Base-by-base conservation (phyloP, 2,113 vertebrate genomes). In the Syngnathus floridae region DNA sequence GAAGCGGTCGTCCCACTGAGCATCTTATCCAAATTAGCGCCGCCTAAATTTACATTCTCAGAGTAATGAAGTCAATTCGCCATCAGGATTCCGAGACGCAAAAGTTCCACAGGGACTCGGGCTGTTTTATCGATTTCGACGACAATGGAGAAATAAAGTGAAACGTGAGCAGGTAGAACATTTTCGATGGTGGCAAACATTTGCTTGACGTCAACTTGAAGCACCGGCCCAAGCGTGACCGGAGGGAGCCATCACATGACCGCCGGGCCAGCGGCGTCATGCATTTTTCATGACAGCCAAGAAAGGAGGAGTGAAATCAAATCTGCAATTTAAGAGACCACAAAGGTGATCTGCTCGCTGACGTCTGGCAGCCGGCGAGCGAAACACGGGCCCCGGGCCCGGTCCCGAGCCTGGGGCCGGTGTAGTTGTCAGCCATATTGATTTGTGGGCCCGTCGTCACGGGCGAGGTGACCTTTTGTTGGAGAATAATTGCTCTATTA, bases 401-500 rank as follows among this genome's bases (percentile, higher is more conserved):
- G 2, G 74, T 62, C 64, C 64, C 1, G 45, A 46, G 73, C 79
- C 78, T 19, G 2, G 63, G 58, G 78, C 52, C 52, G 52, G 26
- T 66, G 67, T 90, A 88, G 90, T 89, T 88, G 85, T 79, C 74
- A 70, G 79, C 68, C 69, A 85, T 88, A 91, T 90, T 90, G 90
- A 88, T 90, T 90, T 86, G 82, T 69, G 64, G 79, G 74, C 78
- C 82, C 79, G 84, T 88, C 80, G 82, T 87, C 84, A 86, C 67
- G 81, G 83, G 79, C 74, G 86, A 84, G 87, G 86, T 90, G 85
- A 90, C 89, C 86, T 90, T 90, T 90, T 89, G 86, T 89, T 86
- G 87, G 82, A 90, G 83, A 91, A 88, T 88, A 90, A 91, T 90
- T 89, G 87, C 89, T 91, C 89, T 83, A 88, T 90, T 90, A 91